Evolutionary conservation across 1,140 invertebrate species (phyloP).

Genomic region (Leptoteleia sp.): DNA sequence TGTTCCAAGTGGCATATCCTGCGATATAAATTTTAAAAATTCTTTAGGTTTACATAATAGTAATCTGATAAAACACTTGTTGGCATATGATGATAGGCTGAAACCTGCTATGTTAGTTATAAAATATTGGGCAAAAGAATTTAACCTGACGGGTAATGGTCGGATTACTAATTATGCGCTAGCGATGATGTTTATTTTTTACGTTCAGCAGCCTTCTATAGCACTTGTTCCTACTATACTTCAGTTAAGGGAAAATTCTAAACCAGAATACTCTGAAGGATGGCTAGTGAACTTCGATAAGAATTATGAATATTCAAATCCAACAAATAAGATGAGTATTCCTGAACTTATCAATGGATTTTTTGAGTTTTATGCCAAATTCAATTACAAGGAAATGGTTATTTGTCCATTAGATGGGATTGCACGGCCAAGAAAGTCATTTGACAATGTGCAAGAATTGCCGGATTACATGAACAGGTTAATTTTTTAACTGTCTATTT

Average conservation of each 20-base stretch:
- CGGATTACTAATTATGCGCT: conserved; percentile 84
- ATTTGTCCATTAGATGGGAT: conserved; percentile 82
- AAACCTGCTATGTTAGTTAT: too few relatives aligned
- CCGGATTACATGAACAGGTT: conserved; percentile 76
- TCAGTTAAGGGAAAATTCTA: conserved; percentile 71
- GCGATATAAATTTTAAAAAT: conserved; percentile 87
- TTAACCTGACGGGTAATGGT: conserved; percentile 79
- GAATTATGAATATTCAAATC: conserved; percentile 37
- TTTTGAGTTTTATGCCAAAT: conserved; percentile 82
- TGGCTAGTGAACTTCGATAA: conserved; percentile 81
- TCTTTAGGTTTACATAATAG: conserved; percentile 85
- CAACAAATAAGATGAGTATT: conserved; percentile 67
- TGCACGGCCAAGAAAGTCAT: conserved; percentile 75
- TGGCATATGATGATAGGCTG: conserved; percentile 83
- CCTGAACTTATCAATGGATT: conserved; percentile 82
- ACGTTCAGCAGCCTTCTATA: conserved; percentile 82
- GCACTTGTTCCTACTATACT: conserved; percentile 77
- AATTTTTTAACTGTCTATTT: too few relatives aligned
- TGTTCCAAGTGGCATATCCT: conserved; percentile 81
- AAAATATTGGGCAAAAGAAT: conserved; percentile 83
- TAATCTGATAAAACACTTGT: conserved; percentile 82
- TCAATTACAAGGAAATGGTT: conserved; percentile 80
- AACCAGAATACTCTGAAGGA: conserved; percentile 71
- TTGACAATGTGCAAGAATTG: conserved; percentile 75
- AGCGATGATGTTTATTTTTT: conserved; percentile 84